Conservation (phyloP, 2,888 invertebrate genomes). For the Selenia dentaria region DNA sequence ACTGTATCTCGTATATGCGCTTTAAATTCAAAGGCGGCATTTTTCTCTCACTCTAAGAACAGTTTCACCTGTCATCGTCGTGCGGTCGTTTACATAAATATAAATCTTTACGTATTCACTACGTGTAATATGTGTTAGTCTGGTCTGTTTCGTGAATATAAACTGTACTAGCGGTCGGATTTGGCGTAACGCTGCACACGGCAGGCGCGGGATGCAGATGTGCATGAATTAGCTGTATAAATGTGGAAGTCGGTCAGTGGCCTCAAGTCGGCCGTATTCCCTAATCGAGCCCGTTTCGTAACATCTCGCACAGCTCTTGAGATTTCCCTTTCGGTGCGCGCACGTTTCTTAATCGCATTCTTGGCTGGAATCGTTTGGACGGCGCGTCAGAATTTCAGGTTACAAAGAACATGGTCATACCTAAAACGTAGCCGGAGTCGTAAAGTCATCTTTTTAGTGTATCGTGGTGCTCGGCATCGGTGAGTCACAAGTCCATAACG, state of each 20-base stretch:
- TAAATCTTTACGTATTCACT: conserved; percentile 71
- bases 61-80: conserved; percentile 72
- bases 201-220: conserved; percentile 65
- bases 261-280: conserved; percentile 67
- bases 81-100: conserved; percentile 69
- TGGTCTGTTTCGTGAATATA: conserved; percentile 67
- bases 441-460: conserved; percentile 54
- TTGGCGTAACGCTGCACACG: conserved; percentile 47
- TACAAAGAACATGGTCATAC: conserved; percentile 44
- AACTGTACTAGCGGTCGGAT: conserved; percentile 59
- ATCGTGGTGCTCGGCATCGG: conserved; percentile 42
- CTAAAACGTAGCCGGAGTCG: conserved; percentile 54
- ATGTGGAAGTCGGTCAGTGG: conserved; percentile 82
- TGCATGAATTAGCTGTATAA: conserved; percentile 79
- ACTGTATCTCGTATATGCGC: conserved; percentile 57
- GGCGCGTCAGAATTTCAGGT: conserved; percentile 48
- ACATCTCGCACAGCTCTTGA: conserved; percentile 59
- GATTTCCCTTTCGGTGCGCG: conserved; percentile 70
- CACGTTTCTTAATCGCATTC: conserved; percentile 53
- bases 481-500: conserved; percentile 69
- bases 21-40: conserved; percentile 62
- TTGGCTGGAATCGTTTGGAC: conserved; percentile 50
- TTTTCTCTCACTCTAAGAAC: conserved; percentile 62
- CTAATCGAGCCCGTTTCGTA: conserved; percentile 77
- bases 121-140: conserved; percentile 52